Percentiles rank a stretch among this genome's conserved stretches.
These are phyloP conservation scores for Lasioglossum calceatum DNA, from an alignment of 2,888 invertebrate species.

Conservation along the genomic window DNA sequence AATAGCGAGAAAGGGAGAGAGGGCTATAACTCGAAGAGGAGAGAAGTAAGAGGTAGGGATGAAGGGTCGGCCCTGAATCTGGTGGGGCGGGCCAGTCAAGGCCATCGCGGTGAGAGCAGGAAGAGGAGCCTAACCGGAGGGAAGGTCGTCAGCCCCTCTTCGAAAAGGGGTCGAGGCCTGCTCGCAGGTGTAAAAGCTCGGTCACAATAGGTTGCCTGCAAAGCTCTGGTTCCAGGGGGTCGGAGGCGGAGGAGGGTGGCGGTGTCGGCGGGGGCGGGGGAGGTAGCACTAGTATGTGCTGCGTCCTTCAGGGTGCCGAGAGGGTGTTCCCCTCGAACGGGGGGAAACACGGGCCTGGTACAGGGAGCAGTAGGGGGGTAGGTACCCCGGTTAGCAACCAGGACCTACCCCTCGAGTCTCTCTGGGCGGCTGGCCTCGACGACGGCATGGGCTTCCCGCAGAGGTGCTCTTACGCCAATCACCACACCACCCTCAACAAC, in stretches of 20 bases:
- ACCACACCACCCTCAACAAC: constrained; percentile 68
- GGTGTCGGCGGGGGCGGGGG: constrained; percentile 67
- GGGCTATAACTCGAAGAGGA: neutral
- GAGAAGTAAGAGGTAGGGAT: constrained; percentile 51
- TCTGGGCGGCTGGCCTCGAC: constrained; percentile 83
- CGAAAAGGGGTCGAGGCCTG: constrained; percentile 74
- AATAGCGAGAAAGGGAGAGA: neutral
- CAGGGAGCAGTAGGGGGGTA: constrained; percentile 57
- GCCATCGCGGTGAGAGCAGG: constrained; percentile 25
- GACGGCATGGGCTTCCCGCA: constrained; percentile 82
- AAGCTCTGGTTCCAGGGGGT: constrained; percentile 79
- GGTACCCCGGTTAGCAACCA: constrained; percentile 72
- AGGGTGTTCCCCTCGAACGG: constrained; percentile 80
- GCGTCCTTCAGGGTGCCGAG: constrained; percentile 82
- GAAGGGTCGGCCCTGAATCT: constrained; percentile 66
- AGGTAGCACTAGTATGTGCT: constrained; percentile 80
- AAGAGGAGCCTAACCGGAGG: neutral
- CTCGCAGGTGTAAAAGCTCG: constrained; percentile 75
- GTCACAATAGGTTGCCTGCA: constrained; percentile 82
- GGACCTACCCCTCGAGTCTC: constrained; percentile 81
- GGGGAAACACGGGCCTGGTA: constrained; percentile 71
- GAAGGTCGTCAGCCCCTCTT: constrained; percentile 73
- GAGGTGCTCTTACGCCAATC: constrained; percentile 80
- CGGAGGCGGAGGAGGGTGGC: constrained; percentile 72
- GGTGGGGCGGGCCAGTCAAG: constrained; percentile 48